A percentile compares a stretch with the other conserved stretches of the same genome.
Conservation (phyloP, 2,797 vertebrate species). For the Emydoidea blandingii region DNA sequence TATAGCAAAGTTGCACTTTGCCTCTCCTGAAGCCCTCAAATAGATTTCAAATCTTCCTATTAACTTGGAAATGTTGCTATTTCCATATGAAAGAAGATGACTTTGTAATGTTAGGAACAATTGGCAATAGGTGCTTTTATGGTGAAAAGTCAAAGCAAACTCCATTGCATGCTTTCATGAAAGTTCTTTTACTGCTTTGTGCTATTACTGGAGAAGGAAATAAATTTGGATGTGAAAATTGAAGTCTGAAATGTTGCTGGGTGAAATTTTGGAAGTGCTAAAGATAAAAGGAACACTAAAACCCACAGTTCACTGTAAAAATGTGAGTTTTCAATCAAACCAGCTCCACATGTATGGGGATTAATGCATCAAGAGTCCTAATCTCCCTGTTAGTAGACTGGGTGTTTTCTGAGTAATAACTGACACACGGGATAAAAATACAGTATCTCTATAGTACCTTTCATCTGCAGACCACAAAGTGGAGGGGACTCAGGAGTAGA, state of each 20-base stretch:
- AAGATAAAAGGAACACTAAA: background rate
- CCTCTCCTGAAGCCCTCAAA: background rate
- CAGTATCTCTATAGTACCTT: background rate
- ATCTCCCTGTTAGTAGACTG: background rate
- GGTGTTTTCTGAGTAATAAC: background rate
- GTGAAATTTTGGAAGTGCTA: background rate
- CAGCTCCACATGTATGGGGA: background rate
- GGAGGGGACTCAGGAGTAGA: background rate
- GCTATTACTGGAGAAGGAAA: background rate
- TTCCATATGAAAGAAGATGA: background rate
- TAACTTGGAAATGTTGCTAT: background rate
- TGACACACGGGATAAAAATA: background rate
- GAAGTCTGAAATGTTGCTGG: background rate
- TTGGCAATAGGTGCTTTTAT: background rate
- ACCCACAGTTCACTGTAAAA: background rate
- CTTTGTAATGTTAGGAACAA: background rate
- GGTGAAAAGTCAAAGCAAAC: background rate
- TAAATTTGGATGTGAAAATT: background rate
- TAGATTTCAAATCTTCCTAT: background rate
- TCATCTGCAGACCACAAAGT: background rate
- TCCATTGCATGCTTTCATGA: background rate
- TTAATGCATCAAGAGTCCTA: background rate
- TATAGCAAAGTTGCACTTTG: background rate
- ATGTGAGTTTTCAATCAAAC: background rate
- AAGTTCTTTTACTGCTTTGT: background rate